Percentiles rank a stretch among this genome's conserved stretches.
These are phyloP conservation scores for Crotophaga sulcirostris DNA, from an alignment of 2,113 vertebrate genomes.

Conservation along the genomic window DNA sequence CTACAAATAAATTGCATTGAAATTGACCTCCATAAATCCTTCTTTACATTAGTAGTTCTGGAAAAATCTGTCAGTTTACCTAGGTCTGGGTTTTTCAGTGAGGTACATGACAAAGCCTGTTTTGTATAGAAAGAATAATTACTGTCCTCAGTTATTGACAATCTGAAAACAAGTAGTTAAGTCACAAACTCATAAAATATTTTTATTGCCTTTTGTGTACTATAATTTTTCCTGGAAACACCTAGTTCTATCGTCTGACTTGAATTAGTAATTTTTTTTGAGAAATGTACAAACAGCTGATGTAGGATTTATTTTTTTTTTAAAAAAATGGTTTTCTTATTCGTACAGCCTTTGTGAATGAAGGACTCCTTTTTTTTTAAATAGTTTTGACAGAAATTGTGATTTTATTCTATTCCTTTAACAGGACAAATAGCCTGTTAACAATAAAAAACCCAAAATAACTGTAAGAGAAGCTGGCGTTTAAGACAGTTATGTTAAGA, in stretches of 20 bases:
- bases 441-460: not conserved
- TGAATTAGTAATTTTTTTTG: not conserved
- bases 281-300: not conserved
- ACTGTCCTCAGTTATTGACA: not conserved
- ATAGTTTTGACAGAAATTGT: not conserved
- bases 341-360: not conserved
- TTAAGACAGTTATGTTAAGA: not conserved
- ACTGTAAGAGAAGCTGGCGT: not conserved
- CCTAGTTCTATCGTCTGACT: not conserved
- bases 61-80: not conserved
- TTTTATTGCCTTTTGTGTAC: not conserved
- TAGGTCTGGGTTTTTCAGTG: not conserved
- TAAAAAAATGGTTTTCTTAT: not conserved
- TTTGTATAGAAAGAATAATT: not conserved
- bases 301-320: not conserved
- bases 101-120: not conserved
- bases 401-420: not conserved
- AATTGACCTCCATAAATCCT: constrained; percentile 1
- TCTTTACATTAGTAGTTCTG: not conserved
- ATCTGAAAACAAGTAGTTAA: not conserved
- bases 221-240: not conserved
- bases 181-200: not conserved
- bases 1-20: not conserved
- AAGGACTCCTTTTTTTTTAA: not conserved
- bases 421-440: not conserved